A percentile compares a stretch with the other conserved stretches of the same genome.
Conservation (phyloP, 2,113 vertebrate species). For the Notarius quadriscutis region DNA sequence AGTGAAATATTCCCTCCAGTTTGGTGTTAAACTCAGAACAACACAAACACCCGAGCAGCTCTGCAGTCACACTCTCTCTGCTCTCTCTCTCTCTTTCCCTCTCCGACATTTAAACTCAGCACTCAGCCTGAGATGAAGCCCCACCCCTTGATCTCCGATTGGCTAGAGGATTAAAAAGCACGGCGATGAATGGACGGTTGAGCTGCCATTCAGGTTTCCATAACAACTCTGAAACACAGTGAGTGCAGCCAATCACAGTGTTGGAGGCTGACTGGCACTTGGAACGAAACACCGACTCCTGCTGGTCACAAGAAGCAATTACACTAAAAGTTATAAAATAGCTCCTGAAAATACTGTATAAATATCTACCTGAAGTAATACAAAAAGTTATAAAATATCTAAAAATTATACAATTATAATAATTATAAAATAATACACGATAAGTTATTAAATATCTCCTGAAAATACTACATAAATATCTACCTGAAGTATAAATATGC, state of each 20-base stretch:
- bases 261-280: not conserved
- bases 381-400: no score
- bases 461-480: not conserved
- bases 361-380: not conserved
- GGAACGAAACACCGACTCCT: slow-evolving; percentile 17
- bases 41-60: not conserved
- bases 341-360: not conserved
- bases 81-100: slow-evolving; percentile 4
- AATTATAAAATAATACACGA: not conserved
- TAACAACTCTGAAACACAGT: no score
- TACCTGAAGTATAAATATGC: not conserved
- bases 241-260: slow-evolving; percentile 3
- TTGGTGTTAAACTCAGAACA: not conserved
- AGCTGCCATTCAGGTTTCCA: not conserved
- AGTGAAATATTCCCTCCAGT: not conserved
- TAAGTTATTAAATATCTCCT: not conserved
- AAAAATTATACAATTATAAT: no score
- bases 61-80: not conserved
- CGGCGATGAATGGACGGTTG: not conserved
- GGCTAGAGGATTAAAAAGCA: not conserved
- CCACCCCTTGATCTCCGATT: not conserved
- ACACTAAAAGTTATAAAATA: not conserved
- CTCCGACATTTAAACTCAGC: slow-evolving; percentile 19
- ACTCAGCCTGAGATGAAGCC: not conserved
- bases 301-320: not conserved